A percentile compares a stretch with the other conserved stretches of the same genome.
Evolutionary conservation across 2,888 invertebrate species (phyloP).

Genomic region (Nephrocerus scutellatus): DNA sequence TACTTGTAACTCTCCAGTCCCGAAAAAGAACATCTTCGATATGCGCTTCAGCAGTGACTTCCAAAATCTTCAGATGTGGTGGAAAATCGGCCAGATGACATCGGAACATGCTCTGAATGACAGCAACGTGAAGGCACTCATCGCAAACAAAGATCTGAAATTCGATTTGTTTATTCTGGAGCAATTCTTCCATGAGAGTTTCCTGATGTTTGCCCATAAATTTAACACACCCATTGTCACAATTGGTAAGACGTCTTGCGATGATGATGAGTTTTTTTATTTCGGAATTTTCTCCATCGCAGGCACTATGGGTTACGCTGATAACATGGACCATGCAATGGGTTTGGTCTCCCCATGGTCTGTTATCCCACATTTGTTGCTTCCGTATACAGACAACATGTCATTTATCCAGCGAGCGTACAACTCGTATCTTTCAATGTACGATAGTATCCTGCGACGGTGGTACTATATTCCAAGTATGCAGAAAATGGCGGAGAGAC

Average conservation of each 20-base stretch:
- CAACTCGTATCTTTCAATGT: constrained; percentile 41
- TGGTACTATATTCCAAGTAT: constrained; percentile 43
- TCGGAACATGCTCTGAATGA: constrained; percentile 39
- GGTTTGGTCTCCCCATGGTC: constrained; percentile 44
- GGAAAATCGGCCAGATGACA: constrained; percentile 36
- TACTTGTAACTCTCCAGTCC: constrained; percentile 28
- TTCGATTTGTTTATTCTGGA: constrained; percentile 47
- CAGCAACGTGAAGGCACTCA: constrained; percentile 34
- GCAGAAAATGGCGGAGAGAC: constrained; percentile 41
- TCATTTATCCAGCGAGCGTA: constrained; percentile 41
- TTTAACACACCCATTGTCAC: constrained; percentile 47
- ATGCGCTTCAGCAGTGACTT: constrained; percentile 42
- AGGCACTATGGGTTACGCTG: constrained; percentile 47
- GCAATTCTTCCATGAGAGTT: constrained; percentile 48
- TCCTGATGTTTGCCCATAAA: constrained; percentile 46
- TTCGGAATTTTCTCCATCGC: not conserved
- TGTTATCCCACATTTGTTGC: constrained; percentile 39
- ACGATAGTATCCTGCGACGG: constrained; percentile 36
- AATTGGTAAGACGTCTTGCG: constrained; percentile 22
- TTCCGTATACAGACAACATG: constrained; percentile 45
- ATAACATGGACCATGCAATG: constrained; percentile 46
- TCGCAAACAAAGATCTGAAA: constrained; percentile 41
- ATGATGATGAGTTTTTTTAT: not conserved
- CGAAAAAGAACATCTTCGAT: constrained; percentile 38
- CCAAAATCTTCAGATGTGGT: constrained; percentile 40